Percentiles rank a stretch among this genome's conserved stretches.
Conservation (phyloP, 2,113 vertebrate genomes). For the Corythornis cristatus region DNA sequence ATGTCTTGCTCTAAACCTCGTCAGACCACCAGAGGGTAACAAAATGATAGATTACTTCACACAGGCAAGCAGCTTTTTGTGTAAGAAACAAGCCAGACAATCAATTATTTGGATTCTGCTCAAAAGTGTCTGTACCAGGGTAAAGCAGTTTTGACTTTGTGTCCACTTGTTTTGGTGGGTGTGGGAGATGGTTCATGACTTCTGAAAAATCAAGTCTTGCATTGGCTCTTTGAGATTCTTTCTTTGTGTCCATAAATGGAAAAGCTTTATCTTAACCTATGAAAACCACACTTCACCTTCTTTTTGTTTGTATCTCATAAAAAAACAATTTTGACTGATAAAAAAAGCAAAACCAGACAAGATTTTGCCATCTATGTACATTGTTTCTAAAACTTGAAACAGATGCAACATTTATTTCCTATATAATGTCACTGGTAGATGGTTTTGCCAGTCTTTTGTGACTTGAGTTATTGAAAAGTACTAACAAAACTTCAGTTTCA, state of each 20-base stretch:
- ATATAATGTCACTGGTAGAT: neutral
- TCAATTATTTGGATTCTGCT: neutral
- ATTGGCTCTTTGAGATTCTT: neutral
- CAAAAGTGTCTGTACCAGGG: neutral
- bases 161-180: neutral
- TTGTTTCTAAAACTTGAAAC: neutral
- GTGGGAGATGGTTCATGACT: fast-evolving
- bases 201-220: neutral
- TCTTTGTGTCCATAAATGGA: neutral
- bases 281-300: neutral
- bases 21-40: neutral
- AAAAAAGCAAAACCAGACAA: neutral
- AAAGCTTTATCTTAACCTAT: neutral
- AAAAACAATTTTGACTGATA: neutral
- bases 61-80: neutral
- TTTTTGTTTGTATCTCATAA: neutral
- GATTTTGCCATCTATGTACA: neutral
- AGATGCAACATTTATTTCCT: neutral
- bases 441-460: neutral
- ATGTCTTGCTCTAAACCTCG: neutral
- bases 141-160: neutral
- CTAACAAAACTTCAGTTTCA: neutral
- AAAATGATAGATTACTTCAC: neutral
- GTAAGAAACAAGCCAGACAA: neutral
- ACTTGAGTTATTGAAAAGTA: neutral